These are phyloP conservation scores for Pyrrhia umbra DNA, from an alignment of 2,888 invertebrate species.

Conservation along the genomic window DNA sequence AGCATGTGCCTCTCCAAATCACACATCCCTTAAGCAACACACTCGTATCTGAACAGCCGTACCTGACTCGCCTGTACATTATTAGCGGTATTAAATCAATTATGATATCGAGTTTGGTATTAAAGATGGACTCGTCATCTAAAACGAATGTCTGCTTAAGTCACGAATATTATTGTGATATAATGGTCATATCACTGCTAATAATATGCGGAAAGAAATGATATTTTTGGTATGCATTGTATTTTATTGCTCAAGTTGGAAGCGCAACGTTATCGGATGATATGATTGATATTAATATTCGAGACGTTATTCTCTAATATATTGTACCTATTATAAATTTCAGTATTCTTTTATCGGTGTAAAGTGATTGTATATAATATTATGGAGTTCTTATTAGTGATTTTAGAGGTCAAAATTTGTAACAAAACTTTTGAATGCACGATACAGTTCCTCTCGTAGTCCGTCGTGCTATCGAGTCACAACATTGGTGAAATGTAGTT, in stretches of 20 bases:
- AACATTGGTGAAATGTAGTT: slow-evolving; percentile 75
- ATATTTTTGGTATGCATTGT: slow-evolving; percentile 87
- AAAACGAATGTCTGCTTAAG: slow-evolving; percentile 56
- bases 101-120: slow-evolving; percentile 56
- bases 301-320: slow-evolving; percentile 74
- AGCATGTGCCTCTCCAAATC: slow-evolving; percentile 80
- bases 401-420: slow-evolving; percentile 84
- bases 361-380: slow-evolving; percentile 77
- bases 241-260: slow-evolving; percentile 84
- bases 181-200: slow-evolving; percentile 87
- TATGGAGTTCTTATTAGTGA: slow-evolving; percentile 70
- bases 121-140: slow-evolving; percentile 36
- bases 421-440: slow-evolving; percentile 86
- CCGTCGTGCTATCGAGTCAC: slow-evolving; percentile 86
- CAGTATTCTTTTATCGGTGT: slow-evolving; percentile 74
- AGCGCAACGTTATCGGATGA: slow-evolving; percentile 75
- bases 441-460: slow-evolving; percentile 89
- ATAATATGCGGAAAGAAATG: slow-evolving; percentile 76
- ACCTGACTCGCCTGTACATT: slow-evolving; percentile 48
- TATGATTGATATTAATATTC: slow-evolving; percentile 76
- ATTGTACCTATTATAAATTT: slow-evolving; percentile 64
- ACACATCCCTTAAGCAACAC: slow-evolving; percentile 76
- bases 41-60: slow-evolving; percentile 42
- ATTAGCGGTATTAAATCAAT: slow-evolving; percentile 55
- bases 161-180: slow-evolving; percentile 80